phyloP scores from a whole-genome alignment of 1,140 invertebrate genomes.

The Drosophila triauraria region DNA sequence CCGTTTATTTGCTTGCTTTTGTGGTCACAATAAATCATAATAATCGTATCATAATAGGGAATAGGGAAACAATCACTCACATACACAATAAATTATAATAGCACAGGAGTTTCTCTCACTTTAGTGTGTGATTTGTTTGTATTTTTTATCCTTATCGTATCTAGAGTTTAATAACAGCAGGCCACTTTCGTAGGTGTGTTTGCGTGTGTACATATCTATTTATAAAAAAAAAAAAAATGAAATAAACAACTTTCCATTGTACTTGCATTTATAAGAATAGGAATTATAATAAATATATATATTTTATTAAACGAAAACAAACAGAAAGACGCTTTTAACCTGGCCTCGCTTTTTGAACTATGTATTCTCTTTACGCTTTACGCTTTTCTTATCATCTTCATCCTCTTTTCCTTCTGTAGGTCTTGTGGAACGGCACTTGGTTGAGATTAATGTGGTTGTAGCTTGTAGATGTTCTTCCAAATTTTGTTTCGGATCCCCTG shows the following conservation, averaged over 20 bases:
- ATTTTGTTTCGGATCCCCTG: conserved; percentile 1
- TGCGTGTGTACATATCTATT: conserved; percentile 20
- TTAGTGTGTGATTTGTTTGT: conserved; percentile 3
- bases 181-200: conserved; percentile 40
- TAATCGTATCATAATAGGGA: conserved; percentile 33
- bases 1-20: conserved; percentile 55
- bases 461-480: conserved; percentile 10
- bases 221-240: conserved; percentile 27
- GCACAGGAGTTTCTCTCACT: conserved; percentile 33
- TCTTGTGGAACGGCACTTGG: conserved; percentile 61
- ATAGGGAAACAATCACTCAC: conserved; percentile 52
- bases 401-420: conserved; percentile 30
- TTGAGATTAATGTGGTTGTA: conserved; percentile 56
- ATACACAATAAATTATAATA: conserved; percentile 69
- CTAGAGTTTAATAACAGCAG: conserved; percentile 59
- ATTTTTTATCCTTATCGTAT: conserved; percentile 36
- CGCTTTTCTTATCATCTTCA: not conserved
- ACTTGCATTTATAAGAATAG: conserved; percentile 50
- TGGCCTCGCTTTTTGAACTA: conserved; percentile 41
- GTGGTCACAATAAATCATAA: conserved; percentile 54
- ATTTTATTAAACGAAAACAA: conserved; percentile 51
- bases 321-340: conserved; percentile 31
- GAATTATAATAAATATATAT: conserved; percentile 47
- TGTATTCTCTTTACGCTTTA: conserved; percentile 12
- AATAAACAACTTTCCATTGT: conserved; percentile 47